Evolutionary conservation across 2,113 vertebrate genomes (phyloP), one percentile per base, ranked within the genome.

Genomic region (Leptocoma aspasia): DNA sequence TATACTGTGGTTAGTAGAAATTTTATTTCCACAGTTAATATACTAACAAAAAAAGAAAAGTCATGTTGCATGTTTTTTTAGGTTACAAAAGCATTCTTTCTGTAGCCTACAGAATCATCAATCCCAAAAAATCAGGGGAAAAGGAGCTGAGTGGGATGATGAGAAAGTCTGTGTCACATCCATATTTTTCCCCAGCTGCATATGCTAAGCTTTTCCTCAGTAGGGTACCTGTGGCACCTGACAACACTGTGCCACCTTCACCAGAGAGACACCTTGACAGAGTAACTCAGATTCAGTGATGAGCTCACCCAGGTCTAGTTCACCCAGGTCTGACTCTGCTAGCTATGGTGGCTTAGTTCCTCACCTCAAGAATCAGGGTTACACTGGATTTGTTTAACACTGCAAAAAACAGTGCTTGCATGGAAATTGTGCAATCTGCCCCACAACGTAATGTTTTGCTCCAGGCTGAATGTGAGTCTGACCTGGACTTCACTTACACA

Each of bases 21-120:
- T 86, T 63, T 81, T 66, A 82, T 49, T 94, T 94, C 72, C 79
- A 81, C 56, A 75, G 56, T 78, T 56, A 86, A 64, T 75, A 78
- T 24, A 80, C 50, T 75, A 84, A 54, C 27, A 11, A 78, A 78
- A 79, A 31, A 39, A n/a, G n/a, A 37, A 22, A 75, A 20, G 17
- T 30, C 49, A 78, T 7, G 15, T 20, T 52, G 49, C 45, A 33
- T 69, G 37, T 0, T 59, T 72, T 84, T 95, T 94, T 45, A 86
- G 82, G 75, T 91, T 90, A 68, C 9, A 76, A 82, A 92, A 93
- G 57, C 41, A 59, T 76, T 69, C 61, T 91, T 84, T 76, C n/a
- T 76, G 73, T 76, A 82, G 47, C 69, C 75, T 88, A 59, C 42
- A 81, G 79, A 93, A 82, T 50, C 27, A 66, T 31, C 56, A 80